Conservation (phyloP, 1,140 invertebrate genomes). For the Rhynchophorus ferrugineus region DNA sequence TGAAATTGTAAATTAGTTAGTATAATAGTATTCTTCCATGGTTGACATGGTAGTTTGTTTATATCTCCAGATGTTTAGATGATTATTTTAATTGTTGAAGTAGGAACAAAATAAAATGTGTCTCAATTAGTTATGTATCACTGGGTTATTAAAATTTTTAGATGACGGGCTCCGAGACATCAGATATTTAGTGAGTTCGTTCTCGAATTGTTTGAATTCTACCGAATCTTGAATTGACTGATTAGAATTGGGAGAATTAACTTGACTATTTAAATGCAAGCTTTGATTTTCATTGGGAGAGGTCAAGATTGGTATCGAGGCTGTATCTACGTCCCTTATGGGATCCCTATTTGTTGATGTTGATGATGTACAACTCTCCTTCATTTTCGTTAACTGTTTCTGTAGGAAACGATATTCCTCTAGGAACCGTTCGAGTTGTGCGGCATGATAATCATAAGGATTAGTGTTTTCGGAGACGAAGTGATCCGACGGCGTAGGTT, state of each 20-base stretch:
- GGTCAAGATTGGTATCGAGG: neutral
- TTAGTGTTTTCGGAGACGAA: conserved; percentile 40
- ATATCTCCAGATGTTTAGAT: too few species aligned
- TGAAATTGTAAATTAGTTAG: too few species aligned
- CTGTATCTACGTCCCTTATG: too few species aligned
- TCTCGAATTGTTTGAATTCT: conserved; percentile 45
- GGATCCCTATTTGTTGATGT: too few species aligned
- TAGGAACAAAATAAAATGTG: too few species aligned
- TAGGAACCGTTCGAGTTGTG: conserved; percentile 66
- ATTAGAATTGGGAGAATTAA: conserved; percentile 43
- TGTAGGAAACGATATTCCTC: conserved; percentile 68
- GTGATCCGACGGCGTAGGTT: conserved; percentile 21
- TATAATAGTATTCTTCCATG: too few species aligned
- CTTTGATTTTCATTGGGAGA: conserved; percentile 35
- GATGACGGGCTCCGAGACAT: conserved; percentile 40
- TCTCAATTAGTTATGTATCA: conserved; percentile 10
- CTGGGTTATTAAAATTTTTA: conserved; percentile 11
- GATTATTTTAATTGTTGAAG: too few species aligned
- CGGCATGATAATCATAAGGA: conserved; percentile 64
- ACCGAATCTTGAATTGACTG: conserved; percentile 42
- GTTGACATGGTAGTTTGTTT: too few species aligned
- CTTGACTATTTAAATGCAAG: conserved; percentile 18
- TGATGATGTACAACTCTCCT: conserved; percentile 65
- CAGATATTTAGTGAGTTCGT: conserved; percentile 45
- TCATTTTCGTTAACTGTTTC: conserved; percentile 68